Evolutionary conservation across 2,113 vertebrate genomes (phyloP).

Genomic region (Fukomys damarensis): DNA sequence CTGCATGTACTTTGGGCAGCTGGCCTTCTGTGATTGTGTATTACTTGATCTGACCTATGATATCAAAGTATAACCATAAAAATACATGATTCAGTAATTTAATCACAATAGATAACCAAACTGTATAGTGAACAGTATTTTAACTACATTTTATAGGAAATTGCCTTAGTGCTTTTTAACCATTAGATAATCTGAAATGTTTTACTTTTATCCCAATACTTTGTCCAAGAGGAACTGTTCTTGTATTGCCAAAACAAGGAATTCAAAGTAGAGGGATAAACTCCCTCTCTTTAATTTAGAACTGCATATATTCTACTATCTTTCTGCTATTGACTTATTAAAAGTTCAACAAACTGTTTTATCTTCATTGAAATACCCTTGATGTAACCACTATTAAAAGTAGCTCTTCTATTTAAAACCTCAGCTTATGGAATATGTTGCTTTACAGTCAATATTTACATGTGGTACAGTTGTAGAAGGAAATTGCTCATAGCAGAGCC

Average conservation of each 20-base stretch:
- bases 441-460: not conserved
- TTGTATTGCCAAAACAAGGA: not conserved
- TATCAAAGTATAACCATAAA: not conserved
- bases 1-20: not conserved
- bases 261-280: not conserved
- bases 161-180: conserved; percentile 15
- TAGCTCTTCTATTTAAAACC: conserved; percentile 12
- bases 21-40: not conserved
- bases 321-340: not conserved
- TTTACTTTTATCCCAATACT: conserved; percentile 28
- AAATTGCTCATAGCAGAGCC: conserved; percentile 50
- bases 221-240: not conserved
- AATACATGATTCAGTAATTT: conserved; percentile 53
- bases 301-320: not conserved
- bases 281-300: not conserved
- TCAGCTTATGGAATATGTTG: not conserved
- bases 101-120: not conserved
- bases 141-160: conserved; percentile 41
- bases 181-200: conserved; percentile 22
- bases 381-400: conserved; percentile 23
- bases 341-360: not conserved
- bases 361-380: not conserved
- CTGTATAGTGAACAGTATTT: conserved; percentile 44
- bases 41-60: conserved; percentile 1
- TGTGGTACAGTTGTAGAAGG: not conserved